Evolutionary conservation across 2,113 vertebrate species (phyloP).

Genomic region (Rallus limicola): DNA sequence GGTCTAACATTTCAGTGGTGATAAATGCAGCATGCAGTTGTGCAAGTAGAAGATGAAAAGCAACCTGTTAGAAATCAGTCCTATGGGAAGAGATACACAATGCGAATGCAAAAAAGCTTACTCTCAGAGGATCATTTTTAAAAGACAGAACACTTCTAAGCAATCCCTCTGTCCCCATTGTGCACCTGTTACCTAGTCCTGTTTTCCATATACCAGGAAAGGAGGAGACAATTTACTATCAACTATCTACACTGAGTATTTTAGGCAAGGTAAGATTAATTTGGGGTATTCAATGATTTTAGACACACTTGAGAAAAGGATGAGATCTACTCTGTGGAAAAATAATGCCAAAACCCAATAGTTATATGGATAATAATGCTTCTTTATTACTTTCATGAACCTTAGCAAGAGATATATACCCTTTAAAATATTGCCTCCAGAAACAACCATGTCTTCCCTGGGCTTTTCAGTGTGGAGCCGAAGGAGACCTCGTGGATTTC

Average conservation of each 20-base stretch:
- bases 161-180: background rate
- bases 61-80: background rate
- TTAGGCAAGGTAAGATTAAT: background rate
- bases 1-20: background rate
- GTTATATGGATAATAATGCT: background rate
- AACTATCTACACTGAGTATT: background rate
- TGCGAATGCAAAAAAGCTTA: background rate
- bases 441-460: background rate
- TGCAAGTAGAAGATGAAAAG: background rate
- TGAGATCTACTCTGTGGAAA: background rate
- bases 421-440: background rate
- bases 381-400: background rate
- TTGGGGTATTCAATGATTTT: background rate
- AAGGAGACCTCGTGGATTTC: background rate
- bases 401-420: background rate
- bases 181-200: background rate
- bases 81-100: background rate
- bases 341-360: background rate
- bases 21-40: background rate
- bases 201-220: background rate
- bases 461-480: background rate
- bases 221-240: background rate
- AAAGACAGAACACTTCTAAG: background rate
- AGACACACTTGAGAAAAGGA: background rate
- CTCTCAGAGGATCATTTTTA: background rate